These are phyloP conservation scores for Macrotrachela quadricornifera DNA, from an alignment of 1,140 invertebrate genomes.

Conservation along the genomic window DNA sequence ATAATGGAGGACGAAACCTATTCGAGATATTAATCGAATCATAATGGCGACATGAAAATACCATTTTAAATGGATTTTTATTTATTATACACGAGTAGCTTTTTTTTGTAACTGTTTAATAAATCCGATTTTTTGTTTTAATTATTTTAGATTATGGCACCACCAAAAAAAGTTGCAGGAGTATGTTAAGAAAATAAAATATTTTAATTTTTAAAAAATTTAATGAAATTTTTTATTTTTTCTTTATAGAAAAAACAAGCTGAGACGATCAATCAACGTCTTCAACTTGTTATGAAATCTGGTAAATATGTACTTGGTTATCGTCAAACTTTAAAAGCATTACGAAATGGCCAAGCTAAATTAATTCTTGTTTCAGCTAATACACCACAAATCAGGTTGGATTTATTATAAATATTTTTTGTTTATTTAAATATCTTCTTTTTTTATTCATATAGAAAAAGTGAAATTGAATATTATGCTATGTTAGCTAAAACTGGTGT, in stretches of 20 bases:
- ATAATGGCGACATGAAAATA: no score
- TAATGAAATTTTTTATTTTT: no score
- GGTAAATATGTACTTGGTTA: conserved; percentile 96
- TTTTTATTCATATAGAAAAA: conserved; percentile 22
- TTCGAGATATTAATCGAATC: no score
- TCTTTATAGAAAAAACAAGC: conserved; percentile 68
- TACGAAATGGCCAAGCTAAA: conserved; percentile 92
- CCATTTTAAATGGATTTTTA: no score
- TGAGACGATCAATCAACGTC: conserved; percentile 89
- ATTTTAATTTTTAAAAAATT: no score
- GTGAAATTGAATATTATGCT: conserved; percentile 96
- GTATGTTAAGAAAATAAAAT: no score
- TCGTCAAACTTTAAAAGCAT: conserved; percentile 87
- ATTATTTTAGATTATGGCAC: no score
- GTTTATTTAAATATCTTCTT: conserved; percentile 50
- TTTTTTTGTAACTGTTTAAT: no score
- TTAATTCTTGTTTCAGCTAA: conserved; percentile 96
- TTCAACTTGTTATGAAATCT: conserved; percentile 96
- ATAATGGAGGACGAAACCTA: no score
- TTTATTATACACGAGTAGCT: no score
- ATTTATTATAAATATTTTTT: not conserved
- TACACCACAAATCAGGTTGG: conserved; percentile 80
- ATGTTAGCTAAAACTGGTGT: conserved; percentile 98
- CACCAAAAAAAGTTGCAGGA: no score
- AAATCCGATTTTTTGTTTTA: no score